phyloP scores from a whole-genome alignment of 1,140 invertebrate genomes.

The Drosophila pseudoananassae region DNA sequence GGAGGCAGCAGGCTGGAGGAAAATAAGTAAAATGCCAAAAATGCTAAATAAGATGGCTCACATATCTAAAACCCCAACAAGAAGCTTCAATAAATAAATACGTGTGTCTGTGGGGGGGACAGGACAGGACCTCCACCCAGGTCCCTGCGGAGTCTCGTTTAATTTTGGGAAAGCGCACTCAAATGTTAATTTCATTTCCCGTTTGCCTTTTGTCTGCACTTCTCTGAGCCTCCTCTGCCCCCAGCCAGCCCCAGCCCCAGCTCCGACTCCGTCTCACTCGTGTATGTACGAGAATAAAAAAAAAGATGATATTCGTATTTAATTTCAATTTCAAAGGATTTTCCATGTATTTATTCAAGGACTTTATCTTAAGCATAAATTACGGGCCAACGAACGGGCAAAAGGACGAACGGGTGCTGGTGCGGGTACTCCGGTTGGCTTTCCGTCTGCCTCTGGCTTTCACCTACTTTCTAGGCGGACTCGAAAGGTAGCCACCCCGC shows the following conservation, averaged over 20 bases:
- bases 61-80: slow-evolving; percentile 47
- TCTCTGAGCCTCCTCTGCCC: slow-evolving; percentile 15
- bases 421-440: slow-evolving; percentile 47
- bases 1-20: not conserved
- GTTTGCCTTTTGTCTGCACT: slow-evolving; percentile 75
- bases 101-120: slow-evolving; percentile 14
- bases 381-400: slow-evolving; percentile 77
- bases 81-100: slow-evolving; percentile 73
- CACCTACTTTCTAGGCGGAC: slow-evolving; percentile 75
- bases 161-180: slow-evolving; percentile 73
- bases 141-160: slow-evolving; percentile 56
- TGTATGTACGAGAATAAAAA: slow-evolving; percentile 29
- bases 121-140: not conserved
- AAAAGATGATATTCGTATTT: slow-evolving; percentile 82
- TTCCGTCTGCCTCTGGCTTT: slow-evolving; percentile 59
- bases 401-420: slow-evolving; percentile 53
- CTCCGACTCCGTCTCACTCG: slow-evolving; percentile 30
- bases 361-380: slow-evolving; percentile 84
- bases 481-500: slow-evolving; percentile 54
- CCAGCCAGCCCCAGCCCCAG: not conserved
- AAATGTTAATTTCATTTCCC: slow-evolving; percentile 82
- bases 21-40: slow-evolving; percentile 36
- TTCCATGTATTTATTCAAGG: slow-evolving; percentile 84
- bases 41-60: slow-evolving; percentile 63
- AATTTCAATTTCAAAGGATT: slow-evolving; percentile 84